A percentile compares a stretch with the other conserved stretches of the same genome.
These are phyloP conservation scores for Trichoplax adhaerens DNA, from an alignment of 37 sponge, comb jelly and placozoan species.

Conservation along the genomic window DNA sequence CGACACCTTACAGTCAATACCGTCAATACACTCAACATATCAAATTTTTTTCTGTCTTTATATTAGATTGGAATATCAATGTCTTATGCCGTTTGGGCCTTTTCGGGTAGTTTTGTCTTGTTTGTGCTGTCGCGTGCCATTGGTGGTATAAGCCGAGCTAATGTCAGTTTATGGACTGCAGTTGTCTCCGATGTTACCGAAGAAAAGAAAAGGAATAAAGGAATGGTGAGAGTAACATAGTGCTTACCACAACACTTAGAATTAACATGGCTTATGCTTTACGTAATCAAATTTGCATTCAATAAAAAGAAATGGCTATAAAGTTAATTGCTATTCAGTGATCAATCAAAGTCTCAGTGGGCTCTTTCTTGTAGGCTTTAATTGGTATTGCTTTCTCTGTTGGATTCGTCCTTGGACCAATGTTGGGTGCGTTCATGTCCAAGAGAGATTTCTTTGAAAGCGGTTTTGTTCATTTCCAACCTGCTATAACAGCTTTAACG, in stretches of 20 bases:
- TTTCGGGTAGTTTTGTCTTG: constrained; percentile 49
- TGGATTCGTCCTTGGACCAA: constrained; percentile 74
- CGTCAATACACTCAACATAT: neutral
- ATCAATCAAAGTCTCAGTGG: too few relatives aligned
- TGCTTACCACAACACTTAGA: too few relatives aligned
- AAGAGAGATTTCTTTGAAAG: too few relatives aligned
- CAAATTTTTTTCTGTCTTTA: neutral
- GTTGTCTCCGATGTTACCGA: constrained; percentile 67
- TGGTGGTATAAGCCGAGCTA: constrained; percentile 64
- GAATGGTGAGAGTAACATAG: constrained; percentile 43
- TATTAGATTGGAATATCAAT: constrained; percentile 43
- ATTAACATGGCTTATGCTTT: too few relatives aligned
- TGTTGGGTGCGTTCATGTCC: constrained; percentile 40
- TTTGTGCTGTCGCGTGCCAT: constrained; percentile 64
- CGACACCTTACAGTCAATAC: too few relatives aligned
- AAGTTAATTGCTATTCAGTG: neutral
- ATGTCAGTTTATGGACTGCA: constrained; percentile 61
- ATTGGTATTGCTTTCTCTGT: constrained; percentile 73
- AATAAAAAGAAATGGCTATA: neutral
- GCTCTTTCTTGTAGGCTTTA: constrained; percentile 23
- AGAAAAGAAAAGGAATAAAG: constrained; percentile 35
- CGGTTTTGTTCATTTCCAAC: neutral
- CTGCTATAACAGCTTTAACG: constrained; percentile 56
- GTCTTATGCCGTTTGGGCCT: constrained; percentile 67
- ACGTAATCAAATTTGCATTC: neutral